Base-by-base conservation (phyloP, 37 sponge, comb jelly and placozoan species). In the Spongilla lacustris region DNA sequence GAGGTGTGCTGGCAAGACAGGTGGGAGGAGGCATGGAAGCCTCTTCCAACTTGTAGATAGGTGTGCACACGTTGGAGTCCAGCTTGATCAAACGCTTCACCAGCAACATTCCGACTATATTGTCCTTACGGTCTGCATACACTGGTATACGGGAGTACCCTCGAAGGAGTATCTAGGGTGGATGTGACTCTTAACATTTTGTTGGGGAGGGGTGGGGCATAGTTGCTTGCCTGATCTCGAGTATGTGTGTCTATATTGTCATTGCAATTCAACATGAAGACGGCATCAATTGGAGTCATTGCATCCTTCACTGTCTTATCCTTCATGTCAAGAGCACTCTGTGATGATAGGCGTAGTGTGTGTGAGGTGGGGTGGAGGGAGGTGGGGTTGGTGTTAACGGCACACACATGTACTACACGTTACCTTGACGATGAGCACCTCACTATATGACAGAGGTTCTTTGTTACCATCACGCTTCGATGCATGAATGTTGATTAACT, bases 321-420 rank as follows among this genome's bases (percentile, higher is more conserved):
- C 4, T 87, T 83, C 96, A 95, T 92, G 70, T 95, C 93, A 58
- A 92, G 87, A 23, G 90, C 89, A 92, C 95, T 75, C 95, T 91
- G 58, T 58, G 58, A 1, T 41, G 41, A 6, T 41, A n/a, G n/a
- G n/a, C 41, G 6, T 41, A 2, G 27, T 73, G 73, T 73, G 73
- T n/a, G 27, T 73, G 73, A 25, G 73, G 17, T 24, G 17, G 27
- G 0, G 25, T 28, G 27, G 4, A 4, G 2, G 27, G 2, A 8
- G 2, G 27, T 69, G 70, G 2, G 70, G n/a, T 28, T 2, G 2
- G 70, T 69, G 70, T 69, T n/a, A n/a, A n/a, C n/a, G n/a, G n/a
- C n/a, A n/a, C n/a, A n/a, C n/a, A n/a, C n/a, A n/a, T n/a, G n/a
- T n/a, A n/a, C n/a, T n/a, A n/a, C n/a, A n/a, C n/a, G 74, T 37